Evolutionary conservation across 2,888 invertebrate species (phyloP), one percentile per base, ranked within the genome.

Genomic region (Mythimna lalbum): DNA sequence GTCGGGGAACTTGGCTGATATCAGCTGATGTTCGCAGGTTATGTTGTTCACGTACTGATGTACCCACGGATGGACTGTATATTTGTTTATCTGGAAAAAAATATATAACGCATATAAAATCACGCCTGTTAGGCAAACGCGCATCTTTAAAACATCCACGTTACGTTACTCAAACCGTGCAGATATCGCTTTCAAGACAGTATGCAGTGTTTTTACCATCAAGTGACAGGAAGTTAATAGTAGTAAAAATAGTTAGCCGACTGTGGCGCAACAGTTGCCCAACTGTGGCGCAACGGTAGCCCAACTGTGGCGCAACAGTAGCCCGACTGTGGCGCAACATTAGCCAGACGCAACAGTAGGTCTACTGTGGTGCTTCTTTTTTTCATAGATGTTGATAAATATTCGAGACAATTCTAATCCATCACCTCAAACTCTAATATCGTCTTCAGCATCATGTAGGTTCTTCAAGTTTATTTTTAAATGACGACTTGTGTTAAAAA

Each of bases 21-120:
- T 95, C 52, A 98, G 96, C 94, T 99, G 99, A 92, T 99, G 98
- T 65, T 97, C 97, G 50, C 98, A 97, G 4, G 97, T 96, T 83
- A 98, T 93, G 93, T 98, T 98, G 93, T 99, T 99, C 84, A 98
- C 98, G 92, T 98, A 98, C 88, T 99, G 99, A 92, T 99, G 99
- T 0, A 99, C 97, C 98, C 99, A 99, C 0, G 99, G 99, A 93
- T 98, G 98, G 19, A 99, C 97, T 47, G 97, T 97, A 92, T 98
- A 97, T 76, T 97, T 96, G 92, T 99, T 97, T 89, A 97, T 93
- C 96, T 96, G 90, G 43, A 19, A 43, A 43, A 43, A 4, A 43
- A 17, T 43, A 43, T 4, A 43, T 1, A 43, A 17, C 0, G 17
- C 43, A 43, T 2, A 43, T 43, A 43, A 43, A 19, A 43, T 17